Evolutionary conservation across 2,113 vertebrate species (phyloP).

Genomic region (Sterrhoptilus dennistouni): DNA sequence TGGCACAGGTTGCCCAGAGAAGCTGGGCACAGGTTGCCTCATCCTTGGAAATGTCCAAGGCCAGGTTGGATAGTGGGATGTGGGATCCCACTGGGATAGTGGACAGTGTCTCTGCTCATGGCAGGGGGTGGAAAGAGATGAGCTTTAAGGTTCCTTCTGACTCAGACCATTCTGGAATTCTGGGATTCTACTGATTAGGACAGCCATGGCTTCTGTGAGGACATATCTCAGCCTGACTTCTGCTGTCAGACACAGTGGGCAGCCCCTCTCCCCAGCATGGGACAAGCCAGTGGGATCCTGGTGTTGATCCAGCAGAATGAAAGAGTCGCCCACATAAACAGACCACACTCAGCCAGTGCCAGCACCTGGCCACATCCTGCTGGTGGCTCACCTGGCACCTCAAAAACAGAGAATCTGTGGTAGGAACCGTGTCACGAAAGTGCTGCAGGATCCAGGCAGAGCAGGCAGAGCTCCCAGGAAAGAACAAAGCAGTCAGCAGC

Average conservation of each 20-base stretch:
- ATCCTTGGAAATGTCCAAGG: not conserved
- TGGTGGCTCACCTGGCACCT: not conserved
- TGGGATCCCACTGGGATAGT: not conserved
- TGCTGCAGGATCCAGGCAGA: not conserved
- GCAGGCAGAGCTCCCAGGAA: not conserved
- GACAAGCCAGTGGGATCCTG: not conserved
- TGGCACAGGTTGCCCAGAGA: not conserved
- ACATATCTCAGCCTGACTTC: not conserved
- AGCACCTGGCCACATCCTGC: not conserved
- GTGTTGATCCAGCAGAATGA: not conserved
- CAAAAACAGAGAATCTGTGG: rapidly evolving
- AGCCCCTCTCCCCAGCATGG: not conserved
- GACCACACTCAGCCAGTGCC: not conserved
- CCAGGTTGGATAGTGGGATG: not conserved
- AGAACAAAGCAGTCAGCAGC: not conserved
- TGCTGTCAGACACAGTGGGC: not conserved
- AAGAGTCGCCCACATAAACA: rapidly evolving
- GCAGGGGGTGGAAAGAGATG: not conserved
- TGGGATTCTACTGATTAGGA: not conserved
- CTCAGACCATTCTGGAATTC: not conserved
- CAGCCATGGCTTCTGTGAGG: not conserved
- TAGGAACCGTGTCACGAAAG: not conserved
- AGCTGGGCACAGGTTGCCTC: not conserved
- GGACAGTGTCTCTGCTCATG: not conserved
- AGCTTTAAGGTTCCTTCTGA: not conserved